Evolutionary conservation across 2,113 vertebrate genomes (phyloP).

Genomic region (Anguilla japonica): DNA sequence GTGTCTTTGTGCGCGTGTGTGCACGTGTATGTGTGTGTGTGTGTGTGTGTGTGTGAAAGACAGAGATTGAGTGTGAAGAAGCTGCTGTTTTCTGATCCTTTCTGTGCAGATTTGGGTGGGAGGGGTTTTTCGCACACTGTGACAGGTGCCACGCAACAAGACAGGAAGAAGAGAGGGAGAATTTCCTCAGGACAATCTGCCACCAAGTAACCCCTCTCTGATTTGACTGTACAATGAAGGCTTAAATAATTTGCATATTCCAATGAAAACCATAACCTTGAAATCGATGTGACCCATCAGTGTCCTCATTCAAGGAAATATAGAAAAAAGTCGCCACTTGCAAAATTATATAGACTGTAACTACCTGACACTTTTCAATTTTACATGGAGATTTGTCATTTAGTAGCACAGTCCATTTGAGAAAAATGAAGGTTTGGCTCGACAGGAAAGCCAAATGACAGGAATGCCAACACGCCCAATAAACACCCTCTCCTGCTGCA

Average conservation of each 20-base stretch:
- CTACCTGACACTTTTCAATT: neutral
- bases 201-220: neutral
- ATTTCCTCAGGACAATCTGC: no score
- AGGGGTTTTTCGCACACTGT: neutral
- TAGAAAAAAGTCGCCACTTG: no score
- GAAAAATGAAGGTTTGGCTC: no score
- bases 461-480: no score
- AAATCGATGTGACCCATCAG: neutral
- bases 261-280: neutral
- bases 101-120: neutral
- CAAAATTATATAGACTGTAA: neutral
- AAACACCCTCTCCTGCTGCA: no score
- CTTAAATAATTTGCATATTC: neutral
- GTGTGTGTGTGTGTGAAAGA: neutral
- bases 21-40: neutral
- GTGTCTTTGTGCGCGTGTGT: no score
- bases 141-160: neutral
- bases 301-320: neutral
- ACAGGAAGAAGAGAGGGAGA: neutral
- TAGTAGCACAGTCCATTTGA: no score
- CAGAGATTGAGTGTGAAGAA: neutral
- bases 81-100: neutral
- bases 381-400: neutral
- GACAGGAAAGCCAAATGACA: no score
- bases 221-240: slow-evolving; percentile 3